Percentiles rank a stretch among this genome's conserved stretches.
Evolutionary conservation across 2,797 vertebrate species (phyloP).

Genomic region (Malurus splendens): DNA sequence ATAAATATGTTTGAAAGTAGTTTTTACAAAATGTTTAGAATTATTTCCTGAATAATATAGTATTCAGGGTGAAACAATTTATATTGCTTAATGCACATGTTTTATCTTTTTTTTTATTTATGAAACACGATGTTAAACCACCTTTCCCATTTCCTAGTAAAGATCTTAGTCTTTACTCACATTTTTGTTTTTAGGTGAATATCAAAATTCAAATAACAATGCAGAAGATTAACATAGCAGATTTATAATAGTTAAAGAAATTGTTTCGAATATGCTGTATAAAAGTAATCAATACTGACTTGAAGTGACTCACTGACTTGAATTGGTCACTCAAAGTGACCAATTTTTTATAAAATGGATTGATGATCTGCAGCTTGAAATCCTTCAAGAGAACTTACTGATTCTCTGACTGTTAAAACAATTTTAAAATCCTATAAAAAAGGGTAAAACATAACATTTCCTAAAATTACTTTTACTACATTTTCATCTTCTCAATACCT

Average conservation of each 20-base stretch:
- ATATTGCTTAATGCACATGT: not conserved
- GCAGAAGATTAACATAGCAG: not conserved
- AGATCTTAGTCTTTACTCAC: not conserved
- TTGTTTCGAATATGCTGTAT: not conserved
- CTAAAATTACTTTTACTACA: not conserved
- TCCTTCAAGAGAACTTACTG: not conserved
- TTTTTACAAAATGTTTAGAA: not conserved
- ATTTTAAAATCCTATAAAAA: not conserved
- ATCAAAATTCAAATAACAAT: constrained; percentile 9
- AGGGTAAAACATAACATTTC: not conserved
- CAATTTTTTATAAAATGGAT: not conserved
- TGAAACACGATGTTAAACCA: not conserved
- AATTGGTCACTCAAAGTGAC: not conserved
- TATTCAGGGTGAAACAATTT: not conserved
- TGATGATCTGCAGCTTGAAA: not conserved
- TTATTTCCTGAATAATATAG: not conserved
- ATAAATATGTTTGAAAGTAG: not conserved
- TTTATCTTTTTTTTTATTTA: not conserved
- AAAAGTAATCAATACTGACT: not conserved
- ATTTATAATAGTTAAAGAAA: not conserved
- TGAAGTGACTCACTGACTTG: too few relatives aligned
- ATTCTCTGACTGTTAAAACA: not conserved
- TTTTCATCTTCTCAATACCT: not conserved
- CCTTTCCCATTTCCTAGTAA: not conserved
- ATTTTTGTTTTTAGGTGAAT: not conserved